Percentiles rank a stretch among this genome's conserved stretches.
Evolutionary conservation across 1,140 invertebrate genomes (phyloP).

Genomic region (Euglossa dilemma): DNA sequence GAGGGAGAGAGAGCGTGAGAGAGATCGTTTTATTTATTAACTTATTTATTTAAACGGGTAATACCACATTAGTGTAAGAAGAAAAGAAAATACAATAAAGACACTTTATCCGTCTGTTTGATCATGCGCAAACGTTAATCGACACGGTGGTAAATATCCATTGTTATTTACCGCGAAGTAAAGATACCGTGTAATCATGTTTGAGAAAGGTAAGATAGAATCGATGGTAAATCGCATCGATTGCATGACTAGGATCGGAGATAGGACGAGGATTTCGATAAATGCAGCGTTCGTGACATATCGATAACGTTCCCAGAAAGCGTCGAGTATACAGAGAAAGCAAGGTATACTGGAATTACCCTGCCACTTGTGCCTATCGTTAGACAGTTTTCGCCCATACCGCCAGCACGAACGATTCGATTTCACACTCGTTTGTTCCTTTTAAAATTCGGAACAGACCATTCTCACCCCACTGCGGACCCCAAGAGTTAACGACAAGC

Average conservation of each 20-base stretch:
- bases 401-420: conserved; percentile 92
- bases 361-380: not conserved
- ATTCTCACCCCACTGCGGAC: conserved; percentile 92
- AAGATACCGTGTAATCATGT: not conserved
- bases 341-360: not conserved
- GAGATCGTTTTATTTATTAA: not conserved
- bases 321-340: not conserved
- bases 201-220: not conserved
- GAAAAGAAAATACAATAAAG: too few species aligned
- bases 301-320: not conserved
- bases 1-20: not conserved
- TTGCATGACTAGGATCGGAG: not conserved
- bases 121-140: not conserved
- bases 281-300: not conserved
- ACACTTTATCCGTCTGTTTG: too few species aligned
- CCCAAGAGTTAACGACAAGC: conserved; percentile 96
- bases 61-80: too few species aligned
- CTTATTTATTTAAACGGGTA: too few species aligned
- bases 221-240: not conserved
- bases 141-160: not conserved
- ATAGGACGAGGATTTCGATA: not conserved
- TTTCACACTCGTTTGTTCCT: conserved; percentile 92
- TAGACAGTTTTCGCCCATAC: conserved; percentile 86
- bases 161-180: not conserved
- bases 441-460: conserved; percentile 92